Conservation (phyloP, 2,888 invertebrate genomes). For the Macrosiphum euphorbiae region DNA sequence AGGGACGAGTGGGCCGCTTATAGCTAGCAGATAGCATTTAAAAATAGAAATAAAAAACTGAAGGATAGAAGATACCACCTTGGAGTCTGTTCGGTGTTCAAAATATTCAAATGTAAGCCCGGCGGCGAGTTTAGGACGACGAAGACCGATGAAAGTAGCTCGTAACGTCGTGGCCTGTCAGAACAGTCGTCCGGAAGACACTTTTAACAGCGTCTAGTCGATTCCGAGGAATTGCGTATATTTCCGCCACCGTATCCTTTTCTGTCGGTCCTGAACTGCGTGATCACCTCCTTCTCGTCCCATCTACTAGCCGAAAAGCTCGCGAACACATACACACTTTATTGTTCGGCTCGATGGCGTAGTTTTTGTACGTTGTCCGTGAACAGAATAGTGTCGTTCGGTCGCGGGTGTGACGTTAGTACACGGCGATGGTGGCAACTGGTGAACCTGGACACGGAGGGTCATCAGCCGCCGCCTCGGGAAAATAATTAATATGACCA, state of each 20-base stretch:
- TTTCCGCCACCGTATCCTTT: neutral
- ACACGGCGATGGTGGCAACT: neutral
- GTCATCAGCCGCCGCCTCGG: neutral
- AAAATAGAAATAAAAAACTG: neutral
- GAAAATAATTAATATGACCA: slow-evolving; percentile 48
- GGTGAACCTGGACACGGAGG: neutral
- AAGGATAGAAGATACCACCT: neutral
- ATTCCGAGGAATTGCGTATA: neutral
- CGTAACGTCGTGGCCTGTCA: neutral
- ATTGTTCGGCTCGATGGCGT: neutral
- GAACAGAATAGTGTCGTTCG: neutral
- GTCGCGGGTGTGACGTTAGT: neutral
- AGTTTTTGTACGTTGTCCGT: neutral
- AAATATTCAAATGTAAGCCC: neutral
- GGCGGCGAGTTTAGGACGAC: neutral
- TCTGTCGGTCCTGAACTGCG: neutral
- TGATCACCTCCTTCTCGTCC: too few species aligned
- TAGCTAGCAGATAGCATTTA: too few species aligned
- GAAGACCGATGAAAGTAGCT: neutral
- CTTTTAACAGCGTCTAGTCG: neutral
- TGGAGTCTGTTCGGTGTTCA: neutral
- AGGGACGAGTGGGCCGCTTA: neutral
- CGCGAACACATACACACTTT: neutral
- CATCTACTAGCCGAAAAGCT: neutral
- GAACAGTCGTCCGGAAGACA: neutral